Evolutionary conservation across 1,140 invertebrate species (phyloP), one percentile per base, ranked within the genome.

Genomic region (Eurytemora carolleeae): DNA sequence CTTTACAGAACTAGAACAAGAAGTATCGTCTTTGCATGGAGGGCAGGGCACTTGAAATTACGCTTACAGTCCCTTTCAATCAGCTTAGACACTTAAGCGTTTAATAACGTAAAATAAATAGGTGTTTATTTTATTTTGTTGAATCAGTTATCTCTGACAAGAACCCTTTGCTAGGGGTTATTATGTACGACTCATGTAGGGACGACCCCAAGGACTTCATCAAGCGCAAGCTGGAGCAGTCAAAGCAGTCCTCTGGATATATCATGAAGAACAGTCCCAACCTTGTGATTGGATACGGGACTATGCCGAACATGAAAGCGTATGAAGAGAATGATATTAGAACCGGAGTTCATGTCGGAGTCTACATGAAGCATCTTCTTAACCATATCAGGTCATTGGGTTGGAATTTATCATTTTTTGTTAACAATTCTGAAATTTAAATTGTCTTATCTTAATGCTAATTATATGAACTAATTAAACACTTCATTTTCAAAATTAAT

Each of bases 131-230:
- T n/a, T n/a, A n/a, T n/a, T n/a, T n/a, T n/a, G n/a, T n/a, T n/a
- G n/a, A n/a, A 44, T 44, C 31, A 44, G n/a, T 44, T n/a, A 44
- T 44, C 31, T 44, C 31, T 7, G 31, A 44, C n/a, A 44, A 44
- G 31, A 44, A 44, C n/a, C 31, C 31, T 44, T n/a, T 44, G n/a
- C 31, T 44, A 44, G 52, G 53, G n/a, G 24, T 56, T 12, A 54
- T 62, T 18, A 61, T 62, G 17, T 62, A 62, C 22, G 60, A 62
- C 24, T 62, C 60, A n/a, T 62, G 60, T 22, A 53, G 60, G 1
- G 60, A 57, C 53, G 3, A 57, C n/a, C 53, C 55, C 12, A 52
- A 52, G 1, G 53, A 55, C 1, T 55, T 20, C 2, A 18, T 62
- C 24, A 17, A 20, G 1, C 52, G 21, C 17, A 22, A 23, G n/a